Evolutionary conservation across 2,797 vertebrate genomes (phyloP).

Genomic region (Pristis pectinata): DNA sequence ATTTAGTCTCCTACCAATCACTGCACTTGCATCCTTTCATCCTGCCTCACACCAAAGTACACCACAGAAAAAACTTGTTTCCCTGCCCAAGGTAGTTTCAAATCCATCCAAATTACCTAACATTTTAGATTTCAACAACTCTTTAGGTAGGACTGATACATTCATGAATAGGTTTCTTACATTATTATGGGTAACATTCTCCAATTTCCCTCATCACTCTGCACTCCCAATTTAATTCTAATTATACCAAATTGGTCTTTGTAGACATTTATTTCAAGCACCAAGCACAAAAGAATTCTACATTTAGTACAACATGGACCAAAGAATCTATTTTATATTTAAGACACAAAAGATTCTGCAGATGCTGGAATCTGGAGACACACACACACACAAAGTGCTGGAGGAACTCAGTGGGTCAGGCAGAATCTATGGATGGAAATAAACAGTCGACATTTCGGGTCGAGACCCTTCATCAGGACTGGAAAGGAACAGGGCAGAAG

Average conservation of each 20-base stretch:
- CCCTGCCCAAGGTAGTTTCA: neutral
- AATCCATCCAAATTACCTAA: neutral
- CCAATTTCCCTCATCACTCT: neutral
- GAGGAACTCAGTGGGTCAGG: no score
- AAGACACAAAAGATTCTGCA: no score
- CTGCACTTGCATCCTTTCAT: no score
- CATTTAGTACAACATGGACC: neutral
- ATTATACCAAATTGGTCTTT: neutral
- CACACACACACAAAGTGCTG: no score
- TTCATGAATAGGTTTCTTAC: neutral
- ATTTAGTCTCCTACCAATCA: neutral
- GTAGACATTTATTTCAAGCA: neutral
- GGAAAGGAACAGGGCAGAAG: no score
- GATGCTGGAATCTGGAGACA: no score
- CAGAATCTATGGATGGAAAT: no score
- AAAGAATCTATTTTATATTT: neutral
- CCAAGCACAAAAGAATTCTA: neutral
- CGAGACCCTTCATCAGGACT: no score
- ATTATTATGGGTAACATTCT: neutral
- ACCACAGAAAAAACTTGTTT: neutral
- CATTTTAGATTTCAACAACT: neutral
- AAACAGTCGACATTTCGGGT: no score
- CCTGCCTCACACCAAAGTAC: neutral
- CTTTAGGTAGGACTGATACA: neutral
- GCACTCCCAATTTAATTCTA: neutral